Evolutionary conservation across 1,140 invertebrate species (phyloP).

Genomic region (Brachionus asplanchnoidis): DNA sequence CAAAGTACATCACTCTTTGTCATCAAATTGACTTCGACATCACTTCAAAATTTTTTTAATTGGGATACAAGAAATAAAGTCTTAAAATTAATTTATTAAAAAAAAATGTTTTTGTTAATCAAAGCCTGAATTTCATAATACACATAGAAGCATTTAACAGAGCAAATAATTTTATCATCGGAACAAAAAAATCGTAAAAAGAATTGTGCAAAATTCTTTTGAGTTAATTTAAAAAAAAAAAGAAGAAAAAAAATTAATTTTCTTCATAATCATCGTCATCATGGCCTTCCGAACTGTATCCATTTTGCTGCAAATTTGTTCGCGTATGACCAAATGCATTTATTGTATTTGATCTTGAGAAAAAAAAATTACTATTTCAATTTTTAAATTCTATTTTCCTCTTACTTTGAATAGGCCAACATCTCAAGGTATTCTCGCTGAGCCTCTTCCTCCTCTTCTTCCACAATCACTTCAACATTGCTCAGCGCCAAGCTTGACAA

Average conservation of each 20-base stretch:
- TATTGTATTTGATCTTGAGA: neutral
- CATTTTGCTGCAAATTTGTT: neutral
- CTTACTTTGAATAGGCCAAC: slow-evolving; percentile 14
- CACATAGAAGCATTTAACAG: neutral
- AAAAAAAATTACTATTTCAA: neutral
- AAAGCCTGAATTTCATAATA: neutral
- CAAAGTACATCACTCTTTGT: no score
- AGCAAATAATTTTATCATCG: neutral
- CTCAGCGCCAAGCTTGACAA: neutral
- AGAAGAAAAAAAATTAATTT: neutral
- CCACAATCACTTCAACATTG: slow-evolving; percentile 9
- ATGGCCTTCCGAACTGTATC: slow-evolving; percentile 12
- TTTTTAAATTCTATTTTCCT: neutral
- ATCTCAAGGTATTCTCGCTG: neutral
- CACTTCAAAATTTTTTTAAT: no score
- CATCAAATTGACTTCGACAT: no score
- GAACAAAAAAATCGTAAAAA: neutral
- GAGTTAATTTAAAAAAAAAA: neutral
- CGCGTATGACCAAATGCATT: neutral
- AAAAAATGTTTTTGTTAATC: neutral
- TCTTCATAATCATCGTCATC: slow-evolving; percentile 5
- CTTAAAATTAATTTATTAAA: neutral
- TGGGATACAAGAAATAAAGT: no score
- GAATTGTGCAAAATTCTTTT: neutral
- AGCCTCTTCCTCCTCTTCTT: slow-evolving; percentile 9